Percentiles rank a stretch among this genome's conserved stretches.
These are phyloP conservation scores for Gobiocypris rarus DNA, from an alignment of 2,113 vertebrate species.

Conservation along the genomic window DNA sequence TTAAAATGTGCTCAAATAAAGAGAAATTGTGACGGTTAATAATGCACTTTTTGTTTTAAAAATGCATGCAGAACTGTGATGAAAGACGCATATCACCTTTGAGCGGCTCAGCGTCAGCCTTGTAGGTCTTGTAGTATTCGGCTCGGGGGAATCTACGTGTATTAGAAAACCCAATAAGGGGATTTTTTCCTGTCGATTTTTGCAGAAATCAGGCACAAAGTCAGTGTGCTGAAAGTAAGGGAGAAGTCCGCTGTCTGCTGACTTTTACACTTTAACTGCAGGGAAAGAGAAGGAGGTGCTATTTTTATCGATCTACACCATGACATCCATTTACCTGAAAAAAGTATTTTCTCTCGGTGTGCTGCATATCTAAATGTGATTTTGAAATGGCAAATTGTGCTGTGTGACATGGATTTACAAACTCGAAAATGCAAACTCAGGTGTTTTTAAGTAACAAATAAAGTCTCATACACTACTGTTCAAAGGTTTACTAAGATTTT, in stretches of 20 bases:
- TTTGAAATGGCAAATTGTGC: background rate
- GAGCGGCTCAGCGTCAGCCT: background rate
- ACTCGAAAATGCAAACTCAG: conserved; percentile 17
- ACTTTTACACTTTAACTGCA: conserved; percentile 5
- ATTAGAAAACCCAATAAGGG: conserved; percentile 46
- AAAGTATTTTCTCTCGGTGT: background rate
- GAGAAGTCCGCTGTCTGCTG: background rate
- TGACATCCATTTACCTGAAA: conserved; percentile 19
- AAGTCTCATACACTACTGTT: background rate
- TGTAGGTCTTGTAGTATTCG: conserved; percentile 12
- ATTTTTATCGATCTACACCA: background rate
- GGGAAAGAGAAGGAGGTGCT: background rate
- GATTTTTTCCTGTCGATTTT: conserved; percentile 36
- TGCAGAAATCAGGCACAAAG: background rate
- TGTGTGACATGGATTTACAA: conserved; percentile 8
- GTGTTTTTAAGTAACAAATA: conserved; percentile 14
- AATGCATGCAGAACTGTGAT: background rate
- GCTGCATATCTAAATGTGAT: conserved; percentile 23
- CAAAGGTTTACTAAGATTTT: too few species aligned
- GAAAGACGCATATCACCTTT: conserved; percentile 20
- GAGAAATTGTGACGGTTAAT: background rate
- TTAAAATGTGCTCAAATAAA: background rate
- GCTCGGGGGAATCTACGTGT: conserved; percentile 40
- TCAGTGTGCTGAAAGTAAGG: conserved; percentile 20
- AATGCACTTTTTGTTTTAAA: background rate